A percentile compares a stretch with the other conserved stretches of the same genome.
Evolutionary conservation across 2,113 vertebrate species (phyloP).

Genomic region (Catharus bicknelli): DNA sequence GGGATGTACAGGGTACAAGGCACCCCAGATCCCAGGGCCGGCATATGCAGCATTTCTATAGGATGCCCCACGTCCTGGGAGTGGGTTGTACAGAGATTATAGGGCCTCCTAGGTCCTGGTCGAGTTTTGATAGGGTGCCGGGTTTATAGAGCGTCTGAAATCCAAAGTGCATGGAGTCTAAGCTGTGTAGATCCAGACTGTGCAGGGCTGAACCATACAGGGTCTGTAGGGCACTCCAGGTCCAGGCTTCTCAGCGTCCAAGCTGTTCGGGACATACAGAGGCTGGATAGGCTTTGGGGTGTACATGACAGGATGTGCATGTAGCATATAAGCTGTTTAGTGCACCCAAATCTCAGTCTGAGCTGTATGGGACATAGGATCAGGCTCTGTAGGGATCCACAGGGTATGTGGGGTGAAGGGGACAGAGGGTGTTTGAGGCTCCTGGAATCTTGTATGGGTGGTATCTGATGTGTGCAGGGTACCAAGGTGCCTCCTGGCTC

Average conservation of each 20-base stretch:
- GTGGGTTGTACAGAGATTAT: too few relatives aligned
- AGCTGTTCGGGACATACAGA: neutral
- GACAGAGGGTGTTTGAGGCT: neutral
- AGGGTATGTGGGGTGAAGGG: too few relatives aligned
- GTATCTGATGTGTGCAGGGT: neutral
- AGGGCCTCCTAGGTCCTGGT: fast-evolving
- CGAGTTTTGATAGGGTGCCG: neutral
- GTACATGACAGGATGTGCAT: neutral
- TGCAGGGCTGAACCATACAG: neutral
- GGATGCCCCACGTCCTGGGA: fast-evolving
- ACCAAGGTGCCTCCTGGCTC: neutral
- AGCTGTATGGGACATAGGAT: fast-evolving
- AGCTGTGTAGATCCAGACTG: neutral
- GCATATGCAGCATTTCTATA: fast-evolving
- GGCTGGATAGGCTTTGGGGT: neutral
- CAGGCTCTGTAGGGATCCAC: neutral
- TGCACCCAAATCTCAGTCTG: neutral
- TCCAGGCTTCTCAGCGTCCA: neutral
- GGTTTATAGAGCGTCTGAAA: neutral
- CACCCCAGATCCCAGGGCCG: too few relatives aligned
- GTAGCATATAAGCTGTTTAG: neutral
- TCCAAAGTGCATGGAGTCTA: fast-evolving
- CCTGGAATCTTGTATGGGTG: fast-evolving
- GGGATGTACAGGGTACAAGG: neutral
- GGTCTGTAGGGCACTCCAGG: neutral